Base-by-base conservation (phyloP, 2,888 invertebrate species). In the Drosophila testacea region DNA sequence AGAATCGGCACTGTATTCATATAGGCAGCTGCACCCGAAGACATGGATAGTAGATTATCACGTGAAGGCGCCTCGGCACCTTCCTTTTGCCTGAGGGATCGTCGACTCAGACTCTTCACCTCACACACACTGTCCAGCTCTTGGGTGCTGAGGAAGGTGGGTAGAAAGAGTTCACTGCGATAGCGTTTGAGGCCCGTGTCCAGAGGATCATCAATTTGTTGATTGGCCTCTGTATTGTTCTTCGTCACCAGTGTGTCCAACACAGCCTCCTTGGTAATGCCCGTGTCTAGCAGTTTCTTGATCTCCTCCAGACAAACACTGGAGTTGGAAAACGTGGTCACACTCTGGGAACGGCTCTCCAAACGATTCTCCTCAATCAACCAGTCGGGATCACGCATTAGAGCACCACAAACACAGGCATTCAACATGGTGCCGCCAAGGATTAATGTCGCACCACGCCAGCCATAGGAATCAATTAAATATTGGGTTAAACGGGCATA, bases 331-430 rank as follows among this genome's bases (percentile, higher is more conserved):
- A 93, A 92, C 4, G 93, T 93, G 47, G 92, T 92, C 0, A 92
- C 92, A 76, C 93, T 93, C 73, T 93, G 92, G 7, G 92, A 92
- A n/a, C 93, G 91, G 62, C 91, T 92, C 79, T 93, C 93, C 51
- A 92, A 67, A 0, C 92, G 92, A 78, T 92, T 92, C 86, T 93
- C 84, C 85, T 93, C 77, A 76, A 93, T 83, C 50, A 91, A 69
- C 97, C 97, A 97, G 80, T 97, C 96, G 1, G 98, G 96, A 91
- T 98, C 97, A 54, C 96, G 94, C 96, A 98, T 97, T 0, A 97
- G 94, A 28, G 96, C 95, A 0, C 97, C 98, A 90, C 97, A 97
- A 0, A 97, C 96, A 87, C 96, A 96, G 89, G 97, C 94, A 91
- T 97, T 96, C 42, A 97, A 93, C 86, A 98, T 95, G 3, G 96